These are phyloP conservation scores for Campylomormyrus numenius DNA, from an alignment of 2,113 vertebrate genomes.

Conservation along the genomic window DNA sequence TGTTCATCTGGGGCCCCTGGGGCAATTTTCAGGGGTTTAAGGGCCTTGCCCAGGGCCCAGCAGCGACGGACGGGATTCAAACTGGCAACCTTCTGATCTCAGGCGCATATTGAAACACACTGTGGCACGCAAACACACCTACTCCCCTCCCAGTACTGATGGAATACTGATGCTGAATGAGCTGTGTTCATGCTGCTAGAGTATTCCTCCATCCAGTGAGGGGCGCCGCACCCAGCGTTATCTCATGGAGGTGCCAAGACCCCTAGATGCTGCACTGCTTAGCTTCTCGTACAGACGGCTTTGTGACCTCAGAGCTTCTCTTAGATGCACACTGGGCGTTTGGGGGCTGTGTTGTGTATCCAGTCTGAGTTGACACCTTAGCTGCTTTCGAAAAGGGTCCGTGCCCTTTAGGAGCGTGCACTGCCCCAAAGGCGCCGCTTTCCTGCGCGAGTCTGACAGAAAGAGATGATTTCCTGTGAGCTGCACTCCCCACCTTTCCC, in stretches of 20 bases:
- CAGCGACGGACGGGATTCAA: neutral
- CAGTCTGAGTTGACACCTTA: neutral
- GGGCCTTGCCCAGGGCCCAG: neutral
- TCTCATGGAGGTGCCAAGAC: neutral
- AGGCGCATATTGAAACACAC: neutral
- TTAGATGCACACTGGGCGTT: neutral
- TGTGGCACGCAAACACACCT: neutral
- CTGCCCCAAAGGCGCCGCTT: neutral
- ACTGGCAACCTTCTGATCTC: neutral
- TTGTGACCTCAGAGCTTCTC: neutral
- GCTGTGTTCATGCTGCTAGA: neutral
- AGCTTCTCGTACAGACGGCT: neutral
- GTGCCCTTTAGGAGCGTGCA: neutral
- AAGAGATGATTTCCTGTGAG: neutral
- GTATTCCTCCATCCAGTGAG: neutral
- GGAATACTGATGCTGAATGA: neutral
- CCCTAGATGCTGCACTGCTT: neutral
- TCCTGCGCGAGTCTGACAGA: neutral
- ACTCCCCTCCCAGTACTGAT: neutral
- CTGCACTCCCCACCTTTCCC: neutral
- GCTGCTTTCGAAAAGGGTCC: neutral
- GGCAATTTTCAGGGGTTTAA: neutral
- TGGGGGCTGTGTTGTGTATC: neutral
- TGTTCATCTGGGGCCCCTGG: neutral
- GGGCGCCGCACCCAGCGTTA: neutral